phyloP scores from a whole-genome alignment of 2,888 invertebrate species.

The Chydorus sphaericus region DNA sequence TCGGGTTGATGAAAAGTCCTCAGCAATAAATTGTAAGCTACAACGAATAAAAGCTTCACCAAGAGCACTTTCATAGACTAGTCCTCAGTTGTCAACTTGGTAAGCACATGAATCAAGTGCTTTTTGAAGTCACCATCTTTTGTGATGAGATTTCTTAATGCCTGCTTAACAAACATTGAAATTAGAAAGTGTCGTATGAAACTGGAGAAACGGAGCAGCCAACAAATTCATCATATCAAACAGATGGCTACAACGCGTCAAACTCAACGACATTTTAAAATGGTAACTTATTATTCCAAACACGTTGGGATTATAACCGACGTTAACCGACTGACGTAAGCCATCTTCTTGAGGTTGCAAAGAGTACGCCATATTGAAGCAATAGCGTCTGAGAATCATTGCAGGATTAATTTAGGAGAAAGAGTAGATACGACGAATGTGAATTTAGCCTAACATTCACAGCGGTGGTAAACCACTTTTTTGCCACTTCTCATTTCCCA shows the following conservation, averaged over 20 bases:
- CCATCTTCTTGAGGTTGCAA: conserved; percentile 97
- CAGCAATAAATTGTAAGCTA: no score
- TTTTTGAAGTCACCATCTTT: conserved; percentile 97
- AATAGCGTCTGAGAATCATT: no score
- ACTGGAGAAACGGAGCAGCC: conserved; percentile 1
- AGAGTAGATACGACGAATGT: no score
- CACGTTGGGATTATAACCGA: neutral
- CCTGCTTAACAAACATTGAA: conserved; percentile 40
- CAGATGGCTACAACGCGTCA: neutral
- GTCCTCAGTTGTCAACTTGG: conserved; percentile 80
- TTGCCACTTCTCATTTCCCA: no score
- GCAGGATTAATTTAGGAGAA: no score
- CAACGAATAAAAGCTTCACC: no score
- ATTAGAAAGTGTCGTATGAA: conserved; percentile 4
- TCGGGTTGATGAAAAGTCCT: no score
- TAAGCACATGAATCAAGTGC: conserved; percentile 94
- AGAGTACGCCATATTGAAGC: conserved; percentile 27
- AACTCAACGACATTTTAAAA: neutral
- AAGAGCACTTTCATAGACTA: no score
- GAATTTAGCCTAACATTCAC: no score
- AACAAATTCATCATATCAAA: neutral
- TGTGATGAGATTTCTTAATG: conserved; percentile 96
- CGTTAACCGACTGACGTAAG: conserved; percentile 73
- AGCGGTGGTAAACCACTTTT: no score
- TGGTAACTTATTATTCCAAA: neutral